These are phyloP conservation scores for Hucho hucho DNA, from an alignment of 2,113 vertebrate genomes.

Conservation along the genomic window DNA sequence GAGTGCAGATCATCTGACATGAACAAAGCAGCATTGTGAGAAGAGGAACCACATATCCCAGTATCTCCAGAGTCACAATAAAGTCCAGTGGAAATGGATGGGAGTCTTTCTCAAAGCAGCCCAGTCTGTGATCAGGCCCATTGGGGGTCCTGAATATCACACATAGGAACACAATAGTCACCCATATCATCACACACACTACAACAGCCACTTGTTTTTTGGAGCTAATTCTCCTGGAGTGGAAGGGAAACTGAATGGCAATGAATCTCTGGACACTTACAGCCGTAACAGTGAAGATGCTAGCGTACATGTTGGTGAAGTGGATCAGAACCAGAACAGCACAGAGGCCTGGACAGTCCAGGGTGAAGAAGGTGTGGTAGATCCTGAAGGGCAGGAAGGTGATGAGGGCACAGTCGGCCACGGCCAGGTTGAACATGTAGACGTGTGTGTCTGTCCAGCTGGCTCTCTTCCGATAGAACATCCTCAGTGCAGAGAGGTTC, in stretches of 20 bases:
- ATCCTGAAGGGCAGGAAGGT: conserved; percentile 15
- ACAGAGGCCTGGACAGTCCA: not conserved
- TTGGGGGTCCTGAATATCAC: not conserved
- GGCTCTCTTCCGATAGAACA: conserved; percentile 2
- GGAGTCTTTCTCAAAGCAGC: not conserved
- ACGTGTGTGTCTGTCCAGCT: conserved; percentile 28
- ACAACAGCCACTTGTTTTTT: not conserved
- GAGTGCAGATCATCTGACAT: not conserved
- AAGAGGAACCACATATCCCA: conserved; percentile 16
- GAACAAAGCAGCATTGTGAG: conserved; percentile 15
- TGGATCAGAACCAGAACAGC: conserved; percentile 6
- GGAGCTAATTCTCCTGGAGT: not conserved
- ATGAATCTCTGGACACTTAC: conserved; percentile 20
- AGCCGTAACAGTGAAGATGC: conserved; percentile 20
- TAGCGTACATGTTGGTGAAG: conserved; percentile 23
- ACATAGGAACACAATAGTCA: not conserved
- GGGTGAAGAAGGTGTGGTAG: not conserved
- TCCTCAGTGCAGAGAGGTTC: not conserved
- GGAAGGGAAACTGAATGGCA: not conserved
- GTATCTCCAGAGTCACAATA: not conserved
- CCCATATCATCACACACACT: conserved; percentile 17
- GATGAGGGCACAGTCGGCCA: conserved; percentile 11
- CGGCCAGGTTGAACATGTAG: conserved; percentile 11
- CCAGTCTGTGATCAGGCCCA: not conserved
- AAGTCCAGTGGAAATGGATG: not conserved